A percentile compares a stretch with the other conserved stretches of the same genome.
These are phyloP conservation scores for Clitarchus hookeri DNA, from an alignment of 2,888 invertebrate species.

Conservation along the genomic window DNA sequence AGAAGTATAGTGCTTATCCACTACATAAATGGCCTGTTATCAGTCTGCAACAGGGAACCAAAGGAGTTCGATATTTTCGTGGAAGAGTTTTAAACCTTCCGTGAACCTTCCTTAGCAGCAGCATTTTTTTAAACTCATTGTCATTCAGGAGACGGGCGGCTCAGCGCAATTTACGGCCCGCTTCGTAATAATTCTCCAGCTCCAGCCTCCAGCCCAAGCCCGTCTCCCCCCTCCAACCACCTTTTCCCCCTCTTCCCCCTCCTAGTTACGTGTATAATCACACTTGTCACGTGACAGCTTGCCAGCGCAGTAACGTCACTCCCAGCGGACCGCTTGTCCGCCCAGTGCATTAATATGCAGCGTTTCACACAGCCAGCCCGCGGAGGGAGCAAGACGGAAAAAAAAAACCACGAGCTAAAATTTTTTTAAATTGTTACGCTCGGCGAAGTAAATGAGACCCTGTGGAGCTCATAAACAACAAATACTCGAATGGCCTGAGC, in stretches of 20 bases:
- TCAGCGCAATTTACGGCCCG: neutral
- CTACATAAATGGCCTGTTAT: too few relatives aligned
- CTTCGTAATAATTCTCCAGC: constrained; percentile 14
- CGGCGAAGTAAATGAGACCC: neutral
- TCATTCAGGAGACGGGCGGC: neutral
- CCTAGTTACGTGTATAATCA: neutral
- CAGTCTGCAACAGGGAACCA: too few relatives aligned
- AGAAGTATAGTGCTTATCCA: too few relatives aligned
- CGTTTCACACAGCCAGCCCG: neutral
- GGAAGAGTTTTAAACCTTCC: neutral
- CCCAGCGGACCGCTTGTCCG: neutral
- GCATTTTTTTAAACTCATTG: neutral
- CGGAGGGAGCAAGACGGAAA: neutral
- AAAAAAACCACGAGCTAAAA: neutral
- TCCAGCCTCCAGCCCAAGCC: neutral
- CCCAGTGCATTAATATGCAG: neutral
- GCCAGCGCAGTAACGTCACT: neutral
- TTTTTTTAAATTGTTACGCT: neutral
- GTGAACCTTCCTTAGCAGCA: neutral
- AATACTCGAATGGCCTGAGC: neutral
- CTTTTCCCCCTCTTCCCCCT: too few relatives aligned
- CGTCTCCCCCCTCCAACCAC: too few relatives aligned
- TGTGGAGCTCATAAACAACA: neutral
- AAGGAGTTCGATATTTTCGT: neutral
- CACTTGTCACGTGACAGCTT: neutral